Evolutionary conservation across 2,797 vertebrate genomes (phyloP), one percentile per base, ranked within the genome.

Genomic region (Mergus octosetaceus): DNA sequence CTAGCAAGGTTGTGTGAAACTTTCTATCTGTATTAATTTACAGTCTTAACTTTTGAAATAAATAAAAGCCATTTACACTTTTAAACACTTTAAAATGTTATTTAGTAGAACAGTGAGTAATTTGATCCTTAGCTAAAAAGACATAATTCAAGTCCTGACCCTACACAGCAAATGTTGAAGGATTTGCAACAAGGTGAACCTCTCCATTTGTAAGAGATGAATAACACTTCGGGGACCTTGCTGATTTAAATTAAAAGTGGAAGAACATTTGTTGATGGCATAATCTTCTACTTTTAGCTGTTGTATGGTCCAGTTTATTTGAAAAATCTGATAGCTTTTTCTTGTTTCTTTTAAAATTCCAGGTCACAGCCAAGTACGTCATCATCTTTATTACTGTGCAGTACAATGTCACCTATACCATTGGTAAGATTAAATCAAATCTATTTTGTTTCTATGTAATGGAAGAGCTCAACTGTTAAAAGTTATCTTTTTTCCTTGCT

Each of bases 331-430:
- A 30, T 69, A 17, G 8, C 54, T 88, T 73, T 81, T 71, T 30
- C 34, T 74, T 80, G 56, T 61, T 84, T 76, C 65, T 73, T 64
- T 77, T 86, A 93, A 81, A 93, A 60, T 97, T 97, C 36, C 95
- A 98, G 98, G 98, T 97, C 85, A 98, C 98, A 39, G 98, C 98
- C 41, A 98, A 98, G 96, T 98, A 97, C 45, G 96, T 98, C 82
- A 97, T 98, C 88, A 98, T 98, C 98, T 99, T 98, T 97, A 98
- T 98, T 96, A 98, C 98, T 64, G 97, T 99, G 89, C 98, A 98
- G 96, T 98, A 98, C 96, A 99, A 98, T 71, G 98, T 98, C 45
- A 98, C 98, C 36, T 98, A 98, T 93, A 97, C 96, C 80, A 95
- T 95, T 57, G 98, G 98, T 98, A 95, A 98, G 98, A 85, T 51